Conservation (phyloP, 2,888 invertebrate genomes). For the Amphimallon solstitiale region DNA sequence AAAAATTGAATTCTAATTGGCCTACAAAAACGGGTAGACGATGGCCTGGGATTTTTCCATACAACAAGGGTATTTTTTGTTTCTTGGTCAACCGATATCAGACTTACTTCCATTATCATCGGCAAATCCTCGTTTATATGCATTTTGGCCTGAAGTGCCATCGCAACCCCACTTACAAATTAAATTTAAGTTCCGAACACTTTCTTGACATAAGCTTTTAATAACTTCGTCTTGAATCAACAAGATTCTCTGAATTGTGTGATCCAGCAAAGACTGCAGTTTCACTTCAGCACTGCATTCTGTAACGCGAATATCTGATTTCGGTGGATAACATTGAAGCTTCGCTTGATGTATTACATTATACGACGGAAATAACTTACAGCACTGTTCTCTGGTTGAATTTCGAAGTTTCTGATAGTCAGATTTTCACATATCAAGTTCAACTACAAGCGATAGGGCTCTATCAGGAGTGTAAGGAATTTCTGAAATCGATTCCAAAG, state of each 20-base stretch:
- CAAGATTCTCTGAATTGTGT: slow-evolving; percentile 7
- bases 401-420: too few species aligned
- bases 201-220: background rate
- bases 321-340: too few species aligned
- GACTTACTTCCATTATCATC: slow-evolving; percentile 21
- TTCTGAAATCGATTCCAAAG: slow-evolving; percentile 5
- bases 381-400: too few species aligned
- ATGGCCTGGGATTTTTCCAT: slow-evolving; percentile 22
- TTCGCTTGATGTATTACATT: too few species aligned
- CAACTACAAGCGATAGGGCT: slow-evolving; percentile 8
- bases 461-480: background rate
- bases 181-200: slow-evolving; percentile 9
- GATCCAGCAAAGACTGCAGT: slow-evolving; percentile 2
- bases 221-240: background rate
- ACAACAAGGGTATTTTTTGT: background rate
- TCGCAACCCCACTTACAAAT: background rate
- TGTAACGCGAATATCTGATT: too few species aligned
- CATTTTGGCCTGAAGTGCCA: slow-evolving; percentile 14
- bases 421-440: background rate
- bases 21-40: slow-evolving; percentile 1
- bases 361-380: too few species aligned
- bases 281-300: too few species aligned
- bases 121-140: slow-evolving; percentile 38
- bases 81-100: slow-evolving; percentile 5
- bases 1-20: slow-evolving; percentile 14